Evolutionary conservation across 2,113 vertebrate species (phyloP).

Genomic region (Crotalus helleri): DNA sequence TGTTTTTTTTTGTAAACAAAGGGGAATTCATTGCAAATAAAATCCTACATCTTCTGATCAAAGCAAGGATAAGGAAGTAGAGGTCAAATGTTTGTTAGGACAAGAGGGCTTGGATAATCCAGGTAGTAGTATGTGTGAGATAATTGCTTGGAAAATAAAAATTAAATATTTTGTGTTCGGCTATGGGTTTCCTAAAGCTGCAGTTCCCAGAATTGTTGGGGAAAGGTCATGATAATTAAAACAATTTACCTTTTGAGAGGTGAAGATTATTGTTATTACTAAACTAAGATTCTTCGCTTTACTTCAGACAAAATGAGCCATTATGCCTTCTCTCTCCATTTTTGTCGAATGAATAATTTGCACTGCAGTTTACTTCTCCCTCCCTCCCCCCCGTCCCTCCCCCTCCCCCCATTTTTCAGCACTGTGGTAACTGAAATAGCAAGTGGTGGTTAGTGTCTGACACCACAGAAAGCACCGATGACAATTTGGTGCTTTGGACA

Average conservation of each 20-base stretch:
- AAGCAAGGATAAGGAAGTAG: constrained; percentile 27
- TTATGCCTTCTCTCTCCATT: neutral
- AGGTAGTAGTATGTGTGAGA: neutral
- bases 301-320: neutral
- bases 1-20: constrained; percentile 11
- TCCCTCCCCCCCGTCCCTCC: neutral
- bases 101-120: neutral
- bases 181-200: neutral
- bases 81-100: neutral
- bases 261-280: neutral
- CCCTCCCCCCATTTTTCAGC: neutral
- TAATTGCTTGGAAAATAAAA: neutral
- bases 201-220: neutral
- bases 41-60: fast-evolving
- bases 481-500: neutral
- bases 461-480: neutral
- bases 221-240: neutral
- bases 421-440: neutral
- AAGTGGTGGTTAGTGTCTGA: neutral
- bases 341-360: neutral
- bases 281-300: neutral
- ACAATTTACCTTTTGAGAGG: neutral
- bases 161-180: neutral
- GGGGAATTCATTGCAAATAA: neutral
- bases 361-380: neutral